These are phyloP conservation scores for Lepidurus arcticus DNA, from an alignment of 1,140 invertebrate genomes.

Conservation along the genomic window DNA sequence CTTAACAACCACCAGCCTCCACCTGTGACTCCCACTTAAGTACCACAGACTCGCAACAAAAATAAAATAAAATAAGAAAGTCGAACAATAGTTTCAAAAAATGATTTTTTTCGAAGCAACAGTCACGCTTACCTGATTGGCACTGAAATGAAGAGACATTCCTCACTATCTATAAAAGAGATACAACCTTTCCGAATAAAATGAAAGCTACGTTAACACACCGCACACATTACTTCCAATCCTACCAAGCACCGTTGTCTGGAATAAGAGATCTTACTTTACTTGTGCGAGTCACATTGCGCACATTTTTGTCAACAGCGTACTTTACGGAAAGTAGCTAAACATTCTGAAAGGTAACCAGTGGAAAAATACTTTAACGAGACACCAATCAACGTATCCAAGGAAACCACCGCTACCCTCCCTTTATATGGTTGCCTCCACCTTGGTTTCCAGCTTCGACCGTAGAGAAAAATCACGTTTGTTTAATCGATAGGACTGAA, in stretches of 20 bases:
- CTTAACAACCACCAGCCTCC: background rate
- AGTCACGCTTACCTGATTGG: slow-evolving; percentile 32
- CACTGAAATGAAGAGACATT: slow-evolving; percentile 35
- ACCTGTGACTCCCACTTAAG: slow-evolving; percentile 28
- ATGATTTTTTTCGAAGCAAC: background rate
- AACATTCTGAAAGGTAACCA: slow-evolving; percentile 2
- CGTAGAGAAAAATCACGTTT: background rate
- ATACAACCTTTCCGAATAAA: too few relatives aligned
- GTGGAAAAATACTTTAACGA: background rate
- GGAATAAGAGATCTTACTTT: background rate
- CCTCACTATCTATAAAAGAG: background rate
- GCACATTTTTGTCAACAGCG: background rate
- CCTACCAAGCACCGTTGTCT: background rate
- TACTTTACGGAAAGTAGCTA: background rate
- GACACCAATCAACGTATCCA: slow-evolving; percentile 13
- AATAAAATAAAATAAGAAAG: background rate
- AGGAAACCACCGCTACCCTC: slow-evolving; percentile 3
- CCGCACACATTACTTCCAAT: background rate
- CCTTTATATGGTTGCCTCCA: background rate
- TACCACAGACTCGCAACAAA: slow-evolving; percentile 20
- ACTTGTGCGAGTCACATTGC: background rate
- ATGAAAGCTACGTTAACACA: background rate
- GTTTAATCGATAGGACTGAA: background rate
- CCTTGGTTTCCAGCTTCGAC: background rate
- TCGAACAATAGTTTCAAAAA: background rate